These are phyloP conservation scores for Crotalus viridis DNA, from an alignment of 2,113 vertebrate species.

Conservation along the genomic window DNA sequence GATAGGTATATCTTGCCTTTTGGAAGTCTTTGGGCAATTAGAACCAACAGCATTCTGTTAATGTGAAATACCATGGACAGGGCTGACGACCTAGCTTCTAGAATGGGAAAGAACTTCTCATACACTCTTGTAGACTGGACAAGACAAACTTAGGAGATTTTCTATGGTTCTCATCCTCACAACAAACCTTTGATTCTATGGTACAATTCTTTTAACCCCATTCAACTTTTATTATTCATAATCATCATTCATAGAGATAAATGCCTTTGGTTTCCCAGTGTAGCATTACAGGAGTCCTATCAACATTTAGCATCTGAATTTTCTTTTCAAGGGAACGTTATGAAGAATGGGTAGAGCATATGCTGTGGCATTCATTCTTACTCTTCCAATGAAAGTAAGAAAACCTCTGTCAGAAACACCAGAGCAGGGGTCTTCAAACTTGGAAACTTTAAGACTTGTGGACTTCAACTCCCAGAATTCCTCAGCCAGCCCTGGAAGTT, in stretches of 20 bases:
- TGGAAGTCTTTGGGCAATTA: neutral
- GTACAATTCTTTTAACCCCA: neutral
- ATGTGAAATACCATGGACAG: neutral
- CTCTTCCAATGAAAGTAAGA: neutral
- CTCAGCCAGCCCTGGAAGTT: too few relatives aligned
- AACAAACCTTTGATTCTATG: neutral
- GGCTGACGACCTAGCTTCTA: neutral
- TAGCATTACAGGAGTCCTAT: neutral
- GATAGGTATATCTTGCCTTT: neutral
- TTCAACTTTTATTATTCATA: neutral
- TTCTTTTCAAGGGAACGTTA: neutral
- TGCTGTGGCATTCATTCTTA: neutral
- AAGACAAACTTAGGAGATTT: neutral
- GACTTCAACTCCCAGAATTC: too few relatives aligned
- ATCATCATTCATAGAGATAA: neutral
- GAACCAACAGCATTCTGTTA: neutral
- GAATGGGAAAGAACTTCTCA: neutral
- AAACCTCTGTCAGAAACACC: neutral
- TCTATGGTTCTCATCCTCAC: neutral
- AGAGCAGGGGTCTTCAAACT: neutral
- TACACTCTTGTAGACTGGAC: neutral
- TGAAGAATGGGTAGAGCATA: too few relatives aligned
- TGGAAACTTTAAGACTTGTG: too few relatives aligned
- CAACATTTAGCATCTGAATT: neutral
- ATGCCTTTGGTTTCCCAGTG: neutral